Evolutionary conservation across 2,888 invertebrate genomes (phyloP).

Genomic region (Metallyticus violacea): DNA sequence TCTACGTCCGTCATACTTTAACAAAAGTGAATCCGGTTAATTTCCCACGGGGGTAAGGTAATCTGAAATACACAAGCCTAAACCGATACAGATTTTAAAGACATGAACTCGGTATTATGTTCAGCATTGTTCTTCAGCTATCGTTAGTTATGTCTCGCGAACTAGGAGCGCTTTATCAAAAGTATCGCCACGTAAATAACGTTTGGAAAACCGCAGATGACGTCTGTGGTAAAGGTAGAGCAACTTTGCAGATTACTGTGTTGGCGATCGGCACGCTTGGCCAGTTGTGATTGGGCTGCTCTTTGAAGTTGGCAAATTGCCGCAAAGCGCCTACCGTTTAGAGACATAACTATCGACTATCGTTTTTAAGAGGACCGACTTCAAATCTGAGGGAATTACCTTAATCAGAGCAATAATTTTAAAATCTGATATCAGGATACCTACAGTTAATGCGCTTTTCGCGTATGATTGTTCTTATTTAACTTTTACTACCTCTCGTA

Average conservation of each 20-base stretch:
- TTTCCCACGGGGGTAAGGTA: neutral
- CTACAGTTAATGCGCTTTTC: too few relatives aligned
- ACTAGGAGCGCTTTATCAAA: neutral
- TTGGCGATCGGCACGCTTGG: neutral
- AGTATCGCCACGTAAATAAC: neutral
- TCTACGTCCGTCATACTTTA: neutral
- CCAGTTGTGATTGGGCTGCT: neutral
- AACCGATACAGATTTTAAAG: neutral
- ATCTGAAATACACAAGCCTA: neutral
- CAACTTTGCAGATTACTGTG: neutral
- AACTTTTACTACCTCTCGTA: too few relatives aligned
- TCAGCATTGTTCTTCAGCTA: too few relatives aligned
- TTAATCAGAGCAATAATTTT: too few relatives aligned
- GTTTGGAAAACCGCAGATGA: neutral
- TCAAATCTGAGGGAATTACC: neutral
- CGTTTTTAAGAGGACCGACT: neutral
- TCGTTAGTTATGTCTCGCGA: too few relatives aligned
- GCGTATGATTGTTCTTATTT: too few relatives aligned
- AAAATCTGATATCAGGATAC: too few relatives aligned
- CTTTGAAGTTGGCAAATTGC: neutral
- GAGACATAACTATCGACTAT: neutral
- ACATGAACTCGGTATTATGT: neutral
- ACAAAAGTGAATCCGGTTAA: neutral
- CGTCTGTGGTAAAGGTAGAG: neutral
- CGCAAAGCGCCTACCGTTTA: neutral